Conservation (phyloP, 2,113 vertebrate genomes). For the Lutjanus erythropterus region DNA sequence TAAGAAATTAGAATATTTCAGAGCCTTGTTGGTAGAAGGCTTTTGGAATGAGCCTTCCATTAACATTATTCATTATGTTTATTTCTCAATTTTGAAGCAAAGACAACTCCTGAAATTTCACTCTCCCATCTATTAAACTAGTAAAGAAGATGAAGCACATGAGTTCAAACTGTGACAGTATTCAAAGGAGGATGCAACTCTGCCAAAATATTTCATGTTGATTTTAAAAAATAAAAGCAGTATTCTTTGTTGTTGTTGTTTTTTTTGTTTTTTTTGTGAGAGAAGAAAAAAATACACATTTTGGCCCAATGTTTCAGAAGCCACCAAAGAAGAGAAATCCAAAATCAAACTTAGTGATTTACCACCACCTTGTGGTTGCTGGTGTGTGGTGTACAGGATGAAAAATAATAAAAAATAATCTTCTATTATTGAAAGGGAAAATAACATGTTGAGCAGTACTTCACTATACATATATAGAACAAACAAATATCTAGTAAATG, state of each 20-base stretch:
- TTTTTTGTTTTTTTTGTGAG: no score
- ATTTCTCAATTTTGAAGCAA: neutral
- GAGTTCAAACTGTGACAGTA: neutral
- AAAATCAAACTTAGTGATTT: conserved; percentile 36
- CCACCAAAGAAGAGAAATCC: neutral
- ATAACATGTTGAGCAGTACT: neutral
- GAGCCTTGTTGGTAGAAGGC: no score
- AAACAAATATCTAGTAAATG: neutral
- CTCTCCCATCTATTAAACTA: neutral
- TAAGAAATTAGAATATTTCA: neutral
- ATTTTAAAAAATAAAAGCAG: neutral
- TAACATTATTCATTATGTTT: neutral
- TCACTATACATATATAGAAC: neutral
- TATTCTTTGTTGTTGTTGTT: neutral
- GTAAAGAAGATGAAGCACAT: neutral
- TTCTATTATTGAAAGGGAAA: neutral
- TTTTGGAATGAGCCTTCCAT: neutral
- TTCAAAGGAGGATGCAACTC: neutral
- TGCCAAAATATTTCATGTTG: neutral
- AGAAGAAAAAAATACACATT: neutral
- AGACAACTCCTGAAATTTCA: neutral
- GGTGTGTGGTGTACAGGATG: neutral
- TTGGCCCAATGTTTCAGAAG: neutral
- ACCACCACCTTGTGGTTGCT: conserved; percentile 76
- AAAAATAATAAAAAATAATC: neutral